Evolutionary conservation across 2,797 vertebrate species (phyloP).

Genomic region (Hydrophis major): DNA sequence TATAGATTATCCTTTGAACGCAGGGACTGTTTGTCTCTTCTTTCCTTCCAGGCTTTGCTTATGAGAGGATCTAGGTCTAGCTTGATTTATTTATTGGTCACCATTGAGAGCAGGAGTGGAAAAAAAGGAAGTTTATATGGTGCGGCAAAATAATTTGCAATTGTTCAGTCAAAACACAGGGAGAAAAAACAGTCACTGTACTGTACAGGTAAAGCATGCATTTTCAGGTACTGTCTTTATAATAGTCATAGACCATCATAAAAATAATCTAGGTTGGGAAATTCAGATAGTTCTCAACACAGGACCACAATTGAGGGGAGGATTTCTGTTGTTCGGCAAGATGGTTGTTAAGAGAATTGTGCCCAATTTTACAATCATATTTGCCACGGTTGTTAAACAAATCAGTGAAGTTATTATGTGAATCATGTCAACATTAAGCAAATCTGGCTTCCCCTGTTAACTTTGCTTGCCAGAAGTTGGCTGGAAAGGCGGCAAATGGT

Average conservation of each 20-base stretch:
- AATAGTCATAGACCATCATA: background rate
- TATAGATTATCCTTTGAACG: conserved; percentile 45
- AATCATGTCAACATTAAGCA: background rate
- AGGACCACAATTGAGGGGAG: background rate
- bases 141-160: background rate
- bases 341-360: background rate
- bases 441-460: background rate
- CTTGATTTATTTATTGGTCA: conserved; percentile 22
- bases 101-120: background rate
- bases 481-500: background rate
- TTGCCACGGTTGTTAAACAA: background rate
- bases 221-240: background rate
- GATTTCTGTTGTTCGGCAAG: background rate
- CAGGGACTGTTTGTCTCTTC: conserved; percentile 44
- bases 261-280: background rate
- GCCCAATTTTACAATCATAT: background rate
- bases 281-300: background rate
- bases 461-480: background rate
- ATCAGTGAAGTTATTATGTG: background rate
- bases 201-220: background rate
- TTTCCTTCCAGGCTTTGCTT: conserved; percentile 20
- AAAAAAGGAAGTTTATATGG: background rate
- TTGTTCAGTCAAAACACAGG: background rate
- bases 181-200: background rate
- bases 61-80: background rate